A percentile compares a stretch with the other conserved stretches of the same genome.
Conservation (phyloP, 1,140 invertebrate genomes). For the Campoletis sonorensis region DNA sequence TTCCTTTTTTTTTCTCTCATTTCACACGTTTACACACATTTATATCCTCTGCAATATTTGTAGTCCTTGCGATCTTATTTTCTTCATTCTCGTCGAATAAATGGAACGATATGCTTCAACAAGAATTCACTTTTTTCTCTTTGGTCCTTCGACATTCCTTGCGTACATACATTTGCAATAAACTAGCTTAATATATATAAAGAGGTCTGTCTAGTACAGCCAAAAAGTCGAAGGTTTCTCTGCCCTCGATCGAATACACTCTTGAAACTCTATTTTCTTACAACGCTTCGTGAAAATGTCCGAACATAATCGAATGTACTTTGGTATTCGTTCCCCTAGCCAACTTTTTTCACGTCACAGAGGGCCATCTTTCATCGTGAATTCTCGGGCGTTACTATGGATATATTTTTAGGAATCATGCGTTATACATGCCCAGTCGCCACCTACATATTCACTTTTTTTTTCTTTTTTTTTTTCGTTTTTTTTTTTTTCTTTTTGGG, state of each 20-base stretch:
- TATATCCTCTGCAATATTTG: no score
- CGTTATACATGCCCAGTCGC: neutral
- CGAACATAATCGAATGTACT: constrained; percentile 13
- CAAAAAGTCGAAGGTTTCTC: constrained; percentile 22
- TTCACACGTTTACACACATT: no score
- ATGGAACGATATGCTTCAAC: constrained; percentile 5
- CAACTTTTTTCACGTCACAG: constrained; percentile 16
- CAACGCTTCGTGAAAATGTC: neutral
- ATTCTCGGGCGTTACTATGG: neutral
- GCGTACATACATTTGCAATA: neutral
- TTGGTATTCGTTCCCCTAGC: neutral
- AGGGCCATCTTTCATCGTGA: neutral
- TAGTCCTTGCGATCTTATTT: neutral
- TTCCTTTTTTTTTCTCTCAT: neutral
- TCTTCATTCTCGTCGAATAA: neutral
- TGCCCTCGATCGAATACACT: neutral
- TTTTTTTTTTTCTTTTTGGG: no score
- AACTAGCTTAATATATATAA: neutral
- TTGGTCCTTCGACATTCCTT: neutral
- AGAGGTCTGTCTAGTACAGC: neutral
- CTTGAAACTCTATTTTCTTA: neutral
- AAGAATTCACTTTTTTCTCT: neutral
- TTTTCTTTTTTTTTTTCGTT: no score
- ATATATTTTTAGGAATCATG: neutral
- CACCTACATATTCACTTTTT: neutral